phyloP scores from a whole-genome alignment of 2,797 vertebrate genomes.

The Limosa lapponica region DNA sequence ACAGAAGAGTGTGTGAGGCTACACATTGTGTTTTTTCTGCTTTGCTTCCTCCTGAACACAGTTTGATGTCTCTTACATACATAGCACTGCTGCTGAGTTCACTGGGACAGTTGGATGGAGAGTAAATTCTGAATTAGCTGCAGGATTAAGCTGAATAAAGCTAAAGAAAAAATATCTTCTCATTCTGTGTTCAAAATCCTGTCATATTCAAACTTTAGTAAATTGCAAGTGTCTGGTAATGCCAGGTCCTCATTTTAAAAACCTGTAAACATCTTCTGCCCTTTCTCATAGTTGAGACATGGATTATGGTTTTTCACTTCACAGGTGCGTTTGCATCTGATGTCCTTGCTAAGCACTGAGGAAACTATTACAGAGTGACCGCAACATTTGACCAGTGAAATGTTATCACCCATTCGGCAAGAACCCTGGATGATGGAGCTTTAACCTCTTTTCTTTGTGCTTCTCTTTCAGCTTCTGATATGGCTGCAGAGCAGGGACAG shows the following conservation, averaged over 20 bases:
- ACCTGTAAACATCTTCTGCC: background rate
- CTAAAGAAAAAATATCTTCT: background rate
- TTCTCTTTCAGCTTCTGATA: constrained; percentile 88
- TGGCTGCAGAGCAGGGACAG: constrained; percentile 93
- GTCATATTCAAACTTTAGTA: background rate
- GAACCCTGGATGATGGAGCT: background rate
- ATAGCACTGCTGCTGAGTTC: background rate
- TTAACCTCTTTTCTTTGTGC: background rate
- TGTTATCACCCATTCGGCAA: background rate
- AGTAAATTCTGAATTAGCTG: background rate
- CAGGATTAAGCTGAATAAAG: background rate
- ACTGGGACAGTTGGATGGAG: background rate
- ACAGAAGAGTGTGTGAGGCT: background rate
- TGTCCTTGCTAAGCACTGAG: background rate
- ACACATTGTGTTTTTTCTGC: background rate
- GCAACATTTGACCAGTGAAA: background rate
- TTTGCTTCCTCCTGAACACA: background rate
- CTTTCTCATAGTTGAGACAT: background rate
- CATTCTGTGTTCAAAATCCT: background rate
- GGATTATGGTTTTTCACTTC: background rate
- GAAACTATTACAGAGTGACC: background rate
- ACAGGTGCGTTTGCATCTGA: fast-evolving
- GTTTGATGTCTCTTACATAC: background rate
- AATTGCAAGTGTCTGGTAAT: background rate
- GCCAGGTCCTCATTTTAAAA: background rate